phyloP scores from a whole-genome alignment of 1,140 invertebrate species.

The Trichonephila clavata region DNA sequence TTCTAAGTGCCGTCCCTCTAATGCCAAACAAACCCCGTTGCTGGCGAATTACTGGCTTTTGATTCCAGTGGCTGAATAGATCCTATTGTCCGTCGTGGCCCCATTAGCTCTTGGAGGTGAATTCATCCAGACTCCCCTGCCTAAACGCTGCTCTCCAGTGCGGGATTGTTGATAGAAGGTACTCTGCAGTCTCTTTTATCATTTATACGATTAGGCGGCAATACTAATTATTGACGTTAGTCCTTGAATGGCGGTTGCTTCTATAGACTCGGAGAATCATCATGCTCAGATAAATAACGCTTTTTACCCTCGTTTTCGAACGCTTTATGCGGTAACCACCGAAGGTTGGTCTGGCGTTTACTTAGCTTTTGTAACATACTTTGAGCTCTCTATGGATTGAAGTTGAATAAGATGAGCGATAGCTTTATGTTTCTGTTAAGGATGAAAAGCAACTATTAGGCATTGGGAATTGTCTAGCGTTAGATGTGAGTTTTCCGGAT shows the following conservation, averaged over 20 bases:
- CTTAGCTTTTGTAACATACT: conserved; percentile 39
- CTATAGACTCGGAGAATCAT: conserved; percentile 55
- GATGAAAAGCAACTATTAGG: not conserved
- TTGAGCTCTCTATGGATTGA: conserved; percentile 14
- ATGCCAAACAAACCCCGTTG: conserved; percentile 71
- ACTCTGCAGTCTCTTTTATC: conserved; percentile 42
- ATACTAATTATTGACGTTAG: conserved; percentile 75
- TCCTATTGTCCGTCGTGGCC: conserved; percentile 53
- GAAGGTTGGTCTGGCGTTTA: conserved; percentile 46
- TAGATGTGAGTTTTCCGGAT: not conserved
- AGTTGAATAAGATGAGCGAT: conserved; percentile 10
- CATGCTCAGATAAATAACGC: conserved; percentile 58
- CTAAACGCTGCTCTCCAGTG: conserved; percentile 49
- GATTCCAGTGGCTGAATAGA: conserved; percentile 60
- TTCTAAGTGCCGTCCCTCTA: conserved; percentile 69
- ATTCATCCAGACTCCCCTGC: conserved; percentile 61
- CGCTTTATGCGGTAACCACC: conserved; percentile 68
- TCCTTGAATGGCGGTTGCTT: conserved; percentile 68
- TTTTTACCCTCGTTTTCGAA: conserved; percentile 61
- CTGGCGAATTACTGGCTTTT: conserved; percentile 73
- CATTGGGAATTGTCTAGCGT: not conserved
- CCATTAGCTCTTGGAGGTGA: conserved; percentile 72
- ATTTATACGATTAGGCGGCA: conserved; percentile 75
- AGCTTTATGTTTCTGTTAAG: not conserved
- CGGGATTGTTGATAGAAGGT: conserved; percentile 43